A percentile compares a stretch with the other conserved stretches of the same genome.
Evolutionary conservation across 2,888 invertebrate species (phyloP).

Genomic region (Didymodactylos carnosus): DNA sequence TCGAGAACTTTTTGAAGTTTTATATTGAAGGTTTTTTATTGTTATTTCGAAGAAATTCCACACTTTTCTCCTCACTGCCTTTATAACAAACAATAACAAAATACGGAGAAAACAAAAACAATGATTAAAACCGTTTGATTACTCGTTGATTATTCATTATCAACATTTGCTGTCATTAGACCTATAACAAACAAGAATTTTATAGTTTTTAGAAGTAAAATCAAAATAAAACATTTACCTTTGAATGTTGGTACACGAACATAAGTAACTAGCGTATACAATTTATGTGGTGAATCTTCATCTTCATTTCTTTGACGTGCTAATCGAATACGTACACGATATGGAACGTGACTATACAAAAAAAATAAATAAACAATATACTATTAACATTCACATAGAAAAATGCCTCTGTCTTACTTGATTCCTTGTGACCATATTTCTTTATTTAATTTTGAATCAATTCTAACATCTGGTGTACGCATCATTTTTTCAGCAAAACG

Average conservation of each 20-base stretch:
- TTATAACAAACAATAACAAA: too few relatives aligned
- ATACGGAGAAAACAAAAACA: too few relatives aligned
- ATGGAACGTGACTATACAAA: constrained; percentile 67
- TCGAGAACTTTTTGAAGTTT: too few relatives aligned
- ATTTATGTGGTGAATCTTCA: constrained; percentile 90
- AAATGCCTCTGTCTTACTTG: constrained; percentile 45
- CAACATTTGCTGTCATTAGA: constrained; percentile 10
- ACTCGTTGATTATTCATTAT: constrained; percentile 9
- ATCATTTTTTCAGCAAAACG: constrained; percentile 93
- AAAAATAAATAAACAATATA: too few relatives aligned
- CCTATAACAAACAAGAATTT: not conserved
- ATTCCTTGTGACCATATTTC: constrained; percentile 96
- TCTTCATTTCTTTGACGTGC: constrained; percentile 94
- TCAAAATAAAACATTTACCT: constrained; percentile 33
- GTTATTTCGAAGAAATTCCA: too few relatives aligned
- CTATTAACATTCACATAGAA: not conserved
- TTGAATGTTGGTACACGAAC: constrained; percentile 86
- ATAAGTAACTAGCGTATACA: constrained; percentile 90
- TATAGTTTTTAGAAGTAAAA: not conserved
- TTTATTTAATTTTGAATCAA: constrained; percentile 92
- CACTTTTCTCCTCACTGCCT: too few relatives aligned
- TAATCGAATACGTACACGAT: constrained; percentile 81
- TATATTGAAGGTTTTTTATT: too few relatives aligned
- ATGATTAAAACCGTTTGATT: too few relatives aligned
- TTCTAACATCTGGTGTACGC: constrained; percentile 88